Conservation (phyloP, 2,888 invertebrate genomes). For the Volucella zonaria region DNA sequence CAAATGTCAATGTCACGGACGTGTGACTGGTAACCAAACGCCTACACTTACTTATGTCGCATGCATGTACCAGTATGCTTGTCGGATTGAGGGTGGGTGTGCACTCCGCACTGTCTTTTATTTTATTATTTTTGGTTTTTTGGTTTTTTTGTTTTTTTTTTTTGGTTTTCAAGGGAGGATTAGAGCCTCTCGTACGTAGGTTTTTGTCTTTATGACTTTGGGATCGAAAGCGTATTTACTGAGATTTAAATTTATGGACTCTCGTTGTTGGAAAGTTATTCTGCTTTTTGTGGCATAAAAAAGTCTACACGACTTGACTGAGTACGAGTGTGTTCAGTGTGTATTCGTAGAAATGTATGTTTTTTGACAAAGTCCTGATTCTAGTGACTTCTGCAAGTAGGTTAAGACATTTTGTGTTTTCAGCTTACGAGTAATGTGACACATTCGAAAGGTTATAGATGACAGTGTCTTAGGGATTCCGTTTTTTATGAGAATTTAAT, state of each 20-base stretch:
- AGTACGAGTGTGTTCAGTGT: too few species aligned
- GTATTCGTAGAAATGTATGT: background rate
- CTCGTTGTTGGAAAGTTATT: constrained; percentile 48
- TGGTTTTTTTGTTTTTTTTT: background rate
- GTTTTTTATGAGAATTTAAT: too few species aligned
- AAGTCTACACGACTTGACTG: constrained; percentile 27
- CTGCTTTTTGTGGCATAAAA: constrained; percentile 41
- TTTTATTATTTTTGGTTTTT: constrained; percentile 37
- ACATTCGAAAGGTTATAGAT: background rate
- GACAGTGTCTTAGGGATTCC: too few species aligned
- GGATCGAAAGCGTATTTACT: constrained; percentile 69
- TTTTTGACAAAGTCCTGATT: constrained; percentile 54
- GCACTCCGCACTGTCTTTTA: background rate
- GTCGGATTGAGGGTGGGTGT: constrained; percentile 3
- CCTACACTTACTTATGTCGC: constrained; percentile 24
- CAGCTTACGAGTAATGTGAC: constrained; percentile 53
- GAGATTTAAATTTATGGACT: constrained; percentile 69
- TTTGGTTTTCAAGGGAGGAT: too few species aligned
- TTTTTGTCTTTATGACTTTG: constrained; percentile 50
- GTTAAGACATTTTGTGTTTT: constrained; percentile 58
- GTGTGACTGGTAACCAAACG: constrained; percentile 45
- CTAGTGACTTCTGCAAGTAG: constrained; percentile 47
- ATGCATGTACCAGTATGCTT: background rate
- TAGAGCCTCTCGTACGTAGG: background rate
- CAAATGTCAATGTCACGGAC: constrained; percentile 72